Conservation (phyloP, 2,797 vertebrate genomes). For the Heteromormyrus szaboi region DNA sequence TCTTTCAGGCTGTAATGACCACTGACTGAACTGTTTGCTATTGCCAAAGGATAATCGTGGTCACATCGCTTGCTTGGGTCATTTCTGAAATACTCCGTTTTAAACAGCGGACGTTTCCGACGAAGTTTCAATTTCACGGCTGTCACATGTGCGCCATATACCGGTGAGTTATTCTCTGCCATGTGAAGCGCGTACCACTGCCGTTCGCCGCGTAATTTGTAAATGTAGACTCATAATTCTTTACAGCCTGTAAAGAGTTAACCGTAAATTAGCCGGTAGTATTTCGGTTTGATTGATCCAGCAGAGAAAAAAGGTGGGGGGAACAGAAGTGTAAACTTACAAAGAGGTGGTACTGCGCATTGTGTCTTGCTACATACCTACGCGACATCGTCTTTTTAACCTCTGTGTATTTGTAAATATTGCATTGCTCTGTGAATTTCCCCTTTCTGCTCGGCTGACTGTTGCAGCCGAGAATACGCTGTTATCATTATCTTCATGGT, state of each 20-base stretch:
- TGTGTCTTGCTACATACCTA: not conserved
- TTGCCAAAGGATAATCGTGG: not conserved
- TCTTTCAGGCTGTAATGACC: not conserved
- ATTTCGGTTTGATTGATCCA: not conserved
- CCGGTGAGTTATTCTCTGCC: not conserved
- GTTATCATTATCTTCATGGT: not conserved
- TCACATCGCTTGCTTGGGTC: not conserved
- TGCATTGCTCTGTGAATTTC: not conserved
- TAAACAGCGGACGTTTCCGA: not conserved
- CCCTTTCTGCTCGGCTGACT: not conserved
- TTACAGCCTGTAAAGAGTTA: not conserved
- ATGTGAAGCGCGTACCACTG: not conserved
- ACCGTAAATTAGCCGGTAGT: not conserved
- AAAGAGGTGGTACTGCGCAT: not conserved
- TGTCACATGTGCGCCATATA: not conserved
- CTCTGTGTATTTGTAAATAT: not conserved
- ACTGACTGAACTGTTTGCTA: not conserved
- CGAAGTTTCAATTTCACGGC: not conserved
- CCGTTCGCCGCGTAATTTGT: not conserved
- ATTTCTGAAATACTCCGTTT: not conserved
- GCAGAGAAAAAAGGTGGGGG: not conserved
- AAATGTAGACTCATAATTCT: not conserved
- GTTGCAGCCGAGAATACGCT: not conserved
- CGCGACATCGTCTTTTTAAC: not conserved
- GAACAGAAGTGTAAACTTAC: not conserved